phyloP scores from a whole-genome alignment of 2,797 vertebrate genomes.

The Tamandua tetradactyla region DNA sequence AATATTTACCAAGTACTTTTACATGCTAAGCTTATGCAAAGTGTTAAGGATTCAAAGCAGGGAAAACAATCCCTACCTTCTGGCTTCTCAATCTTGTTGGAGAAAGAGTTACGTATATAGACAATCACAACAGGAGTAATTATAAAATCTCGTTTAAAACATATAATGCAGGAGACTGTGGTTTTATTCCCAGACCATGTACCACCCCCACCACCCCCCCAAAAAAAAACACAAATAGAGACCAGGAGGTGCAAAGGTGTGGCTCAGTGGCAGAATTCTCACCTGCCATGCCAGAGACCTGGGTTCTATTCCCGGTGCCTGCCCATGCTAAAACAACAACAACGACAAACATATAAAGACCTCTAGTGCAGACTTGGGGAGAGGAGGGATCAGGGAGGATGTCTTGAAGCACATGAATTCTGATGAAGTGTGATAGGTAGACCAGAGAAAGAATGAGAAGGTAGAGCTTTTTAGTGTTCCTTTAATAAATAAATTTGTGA shows the following conservation, averaged over 20 bases:
- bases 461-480: background rate
- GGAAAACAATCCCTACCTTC: background rate
- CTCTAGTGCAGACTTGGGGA: background rate
- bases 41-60: background rate
- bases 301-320: too few species aligned
- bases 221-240: too few species aligned
- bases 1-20: conserved; percentile 9
- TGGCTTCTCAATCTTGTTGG: background rate
- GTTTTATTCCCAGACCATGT: too few species aligned
- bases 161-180: too few species aligned
- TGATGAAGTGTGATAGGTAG: background rate
- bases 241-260: too few species aligned
- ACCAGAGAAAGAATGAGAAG: background rate
- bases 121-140: background rate
- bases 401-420: background rate
- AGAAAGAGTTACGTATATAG: background rate
- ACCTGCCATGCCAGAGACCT: too few species aligned
- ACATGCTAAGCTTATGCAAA: background rate
- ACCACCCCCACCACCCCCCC: too few species aligned
- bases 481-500: background rate
- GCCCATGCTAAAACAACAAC: too few species aligned
- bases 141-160: background rate
- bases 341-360: too few species aligned
- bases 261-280: too few species aligned
- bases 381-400: background rate